Base-by-base conservation (phyloP, 2,113 vertebrate genomes). In the Origma solitaria region DNA sequence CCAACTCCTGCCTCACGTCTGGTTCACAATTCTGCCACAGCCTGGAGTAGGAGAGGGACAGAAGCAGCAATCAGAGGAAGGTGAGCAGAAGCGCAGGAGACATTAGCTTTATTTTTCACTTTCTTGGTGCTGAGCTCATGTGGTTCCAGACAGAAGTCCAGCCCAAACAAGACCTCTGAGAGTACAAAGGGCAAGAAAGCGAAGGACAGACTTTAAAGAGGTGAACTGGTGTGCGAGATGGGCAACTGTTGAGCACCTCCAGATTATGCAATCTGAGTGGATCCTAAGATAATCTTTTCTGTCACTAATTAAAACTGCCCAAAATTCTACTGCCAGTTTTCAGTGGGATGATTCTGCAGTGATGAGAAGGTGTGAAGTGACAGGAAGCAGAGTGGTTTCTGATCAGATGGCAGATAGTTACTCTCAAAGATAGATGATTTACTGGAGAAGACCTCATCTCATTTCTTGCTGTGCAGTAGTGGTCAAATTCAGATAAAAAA, bases 341-440 rank as follows among this genome's bases (percentile, higher is more conserved):
- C 82, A 80, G 90, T 90, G 87, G 84, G 87, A 65, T 94, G 94
- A 57, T 87, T 95, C 50, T 82, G 75, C 33, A 56, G 90, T 82
- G 88, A 91, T 88, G 82, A 95, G 44, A 91, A 94, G 95, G 84
- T 86, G 95, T 92, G 90, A 96, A 95, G 71, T 42, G 81, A 85
- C 73, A 92, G 91, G 93, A 95, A 96, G 90, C 76, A 78, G 37
- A 13, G 56, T 54, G 42, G 68, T 75, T 91, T 58, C 77, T 90
- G 68, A 86, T 92, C 75, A 95, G 79, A 81, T 94, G 68, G 86
- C 71, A 85, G 54, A 53, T 18, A 85, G 77, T n/a, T 92, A 47
- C 40, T 73, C 82, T 78, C 54, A 90, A 47, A 90, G 66, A 95
- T 0, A 77, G 79, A 72, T 0, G 0, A 54, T 42, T 78, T 58